Evolutionary conservation across 2,113 vertebrate species (phyloP).

Genomic region (Scolopax mira): DNA sequence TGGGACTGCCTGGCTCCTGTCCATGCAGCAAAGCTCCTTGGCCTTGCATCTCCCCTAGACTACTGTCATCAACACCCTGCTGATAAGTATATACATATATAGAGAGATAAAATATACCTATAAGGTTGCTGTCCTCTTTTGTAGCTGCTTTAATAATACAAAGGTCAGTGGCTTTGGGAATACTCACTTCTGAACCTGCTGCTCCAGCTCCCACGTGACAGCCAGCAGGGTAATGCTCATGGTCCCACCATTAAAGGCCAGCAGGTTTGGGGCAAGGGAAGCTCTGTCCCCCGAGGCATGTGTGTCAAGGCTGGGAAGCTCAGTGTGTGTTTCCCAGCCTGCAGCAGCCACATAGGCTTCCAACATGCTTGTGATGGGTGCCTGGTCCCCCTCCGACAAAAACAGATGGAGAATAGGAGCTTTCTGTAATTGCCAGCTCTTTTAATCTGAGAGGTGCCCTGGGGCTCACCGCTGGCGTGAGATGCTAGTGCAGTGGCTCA

Average conservation of each 20-base stretch:
- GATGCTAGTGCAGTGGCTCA: neutral
- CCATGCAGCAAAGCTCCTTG: neutral
- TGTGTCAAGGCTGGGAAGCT: neutral
- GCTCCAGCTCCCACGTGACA: neutral
- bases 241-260: neutral
- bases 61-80: neutral
- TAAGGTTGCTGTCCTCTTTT: neutral
- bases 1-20: neutral
- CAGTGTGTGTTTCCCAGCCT: neutral
- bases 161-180: neutral
- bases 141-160: neutral
- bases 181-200: neutral
- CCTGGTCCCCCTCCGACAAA: neutral
- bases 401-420: neutral
- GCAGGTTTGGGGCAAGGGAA: neutral
- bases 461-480: neutral
- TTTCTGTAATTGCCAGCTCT: neutral
- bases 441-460: neutral
- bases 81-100: neutral
- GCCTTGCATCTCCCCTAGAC: rapidly evolving
- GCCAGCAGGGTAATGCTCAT: neutral
- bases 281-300: neutral
- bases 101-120: neutral
- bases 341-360: neutral
- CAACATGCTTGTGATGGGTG: neutral